These are phyloP conservation scores for Charanyca ferruginea DNA, from an alignment of 2,888 invertebrate species.

Conservation along the genomic window DNA sequence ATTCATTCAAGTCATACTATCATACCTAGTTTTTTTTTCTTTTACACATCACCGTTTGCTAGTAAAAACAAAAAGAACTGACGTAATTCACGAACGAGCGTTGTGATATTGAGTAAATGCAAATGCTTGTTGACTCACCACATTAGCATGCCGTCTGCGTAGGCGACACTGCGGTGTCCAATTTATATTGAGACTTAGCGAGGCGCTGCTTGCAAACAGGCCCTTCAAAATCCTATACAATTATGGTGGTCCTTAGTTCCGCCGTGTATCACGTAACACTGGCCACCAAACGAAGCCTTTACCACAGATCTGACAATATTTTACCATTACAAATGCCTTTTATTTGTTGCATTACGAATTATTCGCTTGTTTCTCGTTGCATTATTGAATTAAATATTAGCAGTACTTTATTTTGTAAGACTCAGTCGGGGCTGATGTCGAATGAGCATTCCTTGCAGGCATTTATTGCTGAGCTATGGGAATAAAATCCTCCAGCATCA, in stretches of 20 bases:
- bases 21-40: conserved; percentile 34
- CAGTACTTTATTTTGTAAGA: conserved; percentile 20
- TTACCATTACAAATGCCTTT: conserved; percentile 28
- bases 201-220: conserved; percentile 15
- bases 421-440: conserved; percentile 1
- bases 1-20: conserved; percentile 27
- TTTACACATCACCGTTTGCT: conserved; percentile 16
- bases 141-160: conserved; percentile 57
- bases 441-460: conserved; percentile 7
- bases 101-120: conserved; percentile 56
- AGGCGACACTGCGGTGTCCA: conserved; percentile 49
- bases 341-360: conserved; percentile 49
- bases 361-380: conserved; percentile 21
- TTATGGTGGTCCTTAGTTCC: conserved; percentile 5
- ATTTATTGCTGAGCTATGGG: conserved; percentile 5
- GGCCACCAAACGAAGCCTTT: background rate
- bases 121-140: conserved; percentile 69
- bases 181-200: conserved; percentile 4
- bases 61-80: conserved; percentile 37
- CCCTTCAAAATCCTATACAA: background rate
- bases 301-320: conserved; percentile 34
- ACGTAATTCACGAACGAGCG: conserved; percentile 42
- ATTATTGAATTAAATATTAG: conserved; percentile 24
- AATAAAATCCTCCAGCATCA: conserved; percentile 11
- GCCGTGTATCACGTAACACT: conserved; percentile 9